Conservation (phyloP, 2,888 invertebrate species). For the Entomobrya multifasciata region DNA sequence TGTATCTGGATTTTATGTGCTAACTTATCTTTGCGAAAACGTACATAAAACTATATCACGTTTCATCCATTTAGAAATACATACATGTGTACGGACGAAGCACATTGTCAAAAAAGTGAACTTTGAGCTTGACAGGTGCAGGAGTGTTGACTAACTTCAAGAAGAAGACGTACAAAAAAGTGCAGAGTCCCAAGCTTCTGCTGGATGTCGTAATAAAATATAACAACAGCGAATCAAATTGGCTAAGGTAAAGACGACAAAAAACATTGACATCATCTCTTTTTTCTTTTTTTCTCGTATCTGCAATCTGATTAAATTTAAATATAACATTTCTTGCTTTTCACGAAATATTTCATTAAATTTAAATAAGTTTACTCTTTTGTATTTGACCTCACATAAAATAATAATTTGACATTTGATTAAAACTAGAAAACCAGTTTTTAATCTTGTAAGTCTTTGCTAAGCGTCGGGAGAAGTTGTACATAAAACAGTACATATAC, state of each 20-base stretch:
- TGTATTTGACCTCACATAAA: not conserved
- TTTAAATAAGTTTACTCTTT: slow-evolving; percentile 5
- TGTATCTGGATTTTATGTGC: not conserved
- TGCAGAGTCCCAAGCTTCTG: not conserved
- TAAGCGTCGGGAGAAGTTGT: not conserved
- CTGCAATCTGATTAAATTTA: not conserved
- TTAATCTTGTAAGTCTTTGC: slow-evolving; percentile 5
- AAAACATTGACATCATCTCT: too few species aligned
- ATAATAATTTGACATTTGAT: not conserved
- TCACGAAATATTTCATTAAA: not conserved
- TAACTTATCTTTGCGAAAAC: not conserved
- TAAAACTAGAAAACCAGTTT: slow-evolving; percentile 54
- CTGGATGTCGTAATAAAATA: not conserved
- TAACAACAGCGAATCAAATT: not conserved
- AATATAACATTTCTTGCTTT: not conserved
- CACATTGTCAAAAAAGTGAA: not conserved
- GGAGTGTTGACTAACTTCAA: too few species aligned
- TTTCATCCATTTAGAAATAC: not conserved
- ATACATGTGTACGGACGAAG: not conserved
- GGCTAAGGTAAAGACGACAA: too few species aligned
- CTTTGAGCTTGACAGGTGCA: not conserved
- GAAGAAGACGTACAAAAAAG: too few species aligned
- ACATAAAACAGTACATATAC: not conserved
- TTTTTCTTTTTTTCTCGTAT: not conserved
- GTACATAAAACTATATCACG: slow-evolving; percentile 8